Percentiles rank a stretch among this genome's conserved stretches.
Conservation (phyloP, 2,113 vertebrate genomes). For the Peromyscus leucopus region DNA sequence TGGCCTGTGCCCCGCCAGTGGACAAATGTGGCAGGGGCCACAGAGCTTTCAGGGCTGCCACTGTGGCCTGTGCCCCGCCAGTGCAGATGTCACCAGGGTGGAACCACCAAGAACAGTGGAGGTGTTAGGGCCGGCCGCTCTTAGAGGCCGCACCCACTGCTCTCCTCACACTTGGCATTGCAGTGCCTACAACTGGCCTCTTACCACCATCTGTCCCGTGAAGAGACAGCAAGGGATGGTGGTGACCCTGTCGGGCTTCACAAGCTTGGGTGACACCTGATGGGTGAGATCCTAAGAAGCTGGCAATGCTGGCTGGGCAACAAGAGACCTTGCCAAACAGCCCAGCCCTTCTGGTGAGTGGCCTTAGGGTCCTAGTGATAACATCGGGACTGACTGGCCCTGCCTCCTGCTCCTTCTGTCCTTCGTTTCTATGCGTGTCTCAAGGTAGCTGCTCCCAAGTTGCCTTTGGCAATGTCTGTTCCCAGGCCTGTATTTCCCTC, state of each 20-base stretch:
- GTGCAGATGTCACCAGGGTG: fast-evolving
- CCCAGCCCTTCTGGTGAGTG: background rate
- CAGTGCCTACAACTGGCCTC: background rate
- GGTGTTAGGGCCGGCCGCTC: too few relatives aligned
- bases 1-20: too few relatives aligned
- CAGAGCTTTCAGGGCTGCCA: background rate
- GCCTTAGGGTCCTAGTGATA: background rate
- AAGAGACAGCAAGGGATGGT: background rate
- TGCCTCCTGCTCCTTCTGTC: background rate
- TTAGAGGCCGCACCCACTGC: background rate
- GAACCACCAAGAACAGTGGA: background rate
- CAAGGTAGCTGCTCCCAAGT: background rate
- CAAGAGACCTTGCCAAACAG: background rate
- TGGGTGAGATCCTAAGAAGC: background rate
- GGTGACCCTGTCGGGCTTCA: background rate
- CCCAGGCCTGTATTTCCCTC: background rate
- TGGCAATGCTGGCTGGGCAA: background rate
- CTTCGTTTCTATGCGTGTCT: background rate
- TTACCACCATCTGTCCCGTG: background rate
- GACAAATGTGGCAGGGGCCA: background rate
- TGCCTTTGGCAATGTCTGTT: background rate
- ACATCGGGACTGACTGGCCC: fast-evolving
- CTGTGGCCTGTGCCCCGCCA: fast-evolving
- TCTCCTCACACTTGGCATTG: background rate
- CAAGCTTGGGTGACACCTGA: background rate